Base-by-base conservation (phyloP, 2,113 vertebrate species). In the Colistium nudipinnis region DNA sequence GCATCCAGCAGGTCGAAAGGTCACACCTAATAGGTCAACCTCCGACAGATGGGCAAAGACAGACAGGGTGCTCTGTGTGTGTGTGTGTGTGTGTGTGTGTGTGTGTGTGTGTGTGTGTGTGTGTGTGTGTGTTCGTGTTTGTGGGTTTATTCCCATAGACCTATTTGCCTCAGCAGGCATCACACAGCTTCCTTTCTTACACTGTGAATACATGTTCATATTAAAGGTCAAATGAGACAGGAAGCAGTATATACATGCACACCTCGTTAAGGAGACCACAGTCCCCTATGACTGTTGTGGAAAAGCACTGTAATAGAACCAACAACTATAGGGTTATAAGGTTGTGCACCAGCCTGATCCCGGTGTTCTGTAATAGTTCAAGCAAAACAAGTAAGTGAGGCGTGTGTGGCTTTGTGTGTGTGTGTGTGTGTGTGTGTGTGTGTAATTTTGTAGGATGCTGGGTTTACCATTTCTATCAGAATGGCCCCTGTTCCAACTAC, bases 21-120 rank as follows among this genome's bases (percentile, higher is more conserved):
- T 90, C 88, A 87, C 79, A 76, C 86, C 88, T 76, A 87, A 92
- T 79, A 44, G 61, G 86, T 92, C 86, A 78, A 55, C 74, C 70
- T 80, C 10, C 61, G 73, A 90, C 86, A 88, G 89, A 89, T 85
- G 86, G 87, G 71, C 78, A 76, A 5, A 44, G 62, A 62, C 73
- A 57, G 45, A 72, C 67, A 68, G 27, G 64, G 30, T 28, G 41
- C 52, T 39, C 66, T 76, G 30, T 44, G n/a, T 35, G 11, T 41
- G 38, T 33, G 10, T 49, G 19, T 24, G 28, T 44, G 28, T 44
- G 28, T 31, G 53, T 49, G 41, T 19, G 12, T 62, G n/a, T n/a
- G n/a, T n/a, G n/a, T n/a, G n/a, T n/a, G n/a, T 76, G 30, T 44
- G n/a, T 35, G 11, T 41, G 38, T 33, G 10, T 49, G 19, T 24